phyloP scores from a whole-genome alignment of 2,113 vertebrate species.

The Baryphthengus martii region DNA sequence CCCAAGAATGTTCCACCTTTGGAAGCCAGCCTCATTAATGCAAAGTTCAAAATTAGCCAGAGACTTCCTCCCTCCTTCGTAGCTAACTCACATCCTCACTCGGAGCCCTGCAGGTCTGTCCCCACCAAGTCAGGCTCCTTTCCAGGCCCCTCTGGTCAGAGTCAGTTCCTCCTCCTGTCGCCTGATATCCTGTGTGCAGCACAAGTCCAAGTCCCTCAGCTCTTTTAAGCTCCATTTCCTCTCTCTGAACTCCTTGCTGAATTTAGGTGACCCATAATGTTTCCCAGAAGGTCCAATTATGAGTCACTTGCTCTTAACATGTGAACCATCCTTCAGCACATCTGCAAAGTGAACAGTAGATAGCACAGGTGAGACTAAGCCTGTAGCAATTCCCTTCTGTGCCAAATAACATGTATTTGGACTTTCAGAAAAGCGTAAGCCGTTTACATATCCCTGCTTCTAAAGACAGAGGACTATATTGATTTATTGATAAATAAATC shows the following conservation, averaged over 20 bases:
- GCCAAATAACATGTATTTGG: neutral
- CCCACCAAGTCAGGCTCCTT: neutral
- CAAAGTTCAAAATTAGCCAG: conserved; percentile 25
- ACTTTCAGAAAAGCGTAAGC: neutral
- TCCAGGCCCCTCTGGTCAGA: neutral
- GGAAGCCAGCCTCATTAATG: conserved; percentile 18
- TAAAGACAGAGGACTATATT: neutral
- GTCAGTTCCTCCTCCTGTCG: neutral
- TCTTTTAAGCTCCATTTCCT: conserved; percentile 20
- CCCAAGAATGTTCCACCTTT: neutral
- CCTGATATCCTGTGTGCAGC: conserved; percentile 11
- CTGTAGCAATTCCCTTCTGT: neutral
- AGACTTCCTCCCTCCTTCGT: neutral
- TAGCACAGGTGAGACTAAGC: conserved; percentile 2
- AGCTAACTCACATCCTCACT: neutral
- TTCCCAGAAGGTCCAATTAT: conserved; percentile 48
- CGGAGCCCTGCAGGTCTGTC: neutral
- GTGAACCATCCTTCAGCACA: neutral
- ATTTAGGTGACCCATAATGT: conserved; percentile 32
- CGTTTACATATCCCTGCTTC: neutral
- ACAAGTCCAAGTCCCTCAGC: neutral
- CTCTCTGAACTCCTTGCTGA: conserved; percentile 5
- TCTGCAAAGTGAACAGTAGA: conserved; percentile 5
- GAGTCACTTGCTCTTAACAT: neutral
- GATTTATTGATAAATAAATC: neutral